Percentiles rank a stretch among this genome's conserved stretches.
Evolutionary conservation across 1,140 invertebrate species (phyloP).

Genomic region (Psilanteris sp.): DNA sequence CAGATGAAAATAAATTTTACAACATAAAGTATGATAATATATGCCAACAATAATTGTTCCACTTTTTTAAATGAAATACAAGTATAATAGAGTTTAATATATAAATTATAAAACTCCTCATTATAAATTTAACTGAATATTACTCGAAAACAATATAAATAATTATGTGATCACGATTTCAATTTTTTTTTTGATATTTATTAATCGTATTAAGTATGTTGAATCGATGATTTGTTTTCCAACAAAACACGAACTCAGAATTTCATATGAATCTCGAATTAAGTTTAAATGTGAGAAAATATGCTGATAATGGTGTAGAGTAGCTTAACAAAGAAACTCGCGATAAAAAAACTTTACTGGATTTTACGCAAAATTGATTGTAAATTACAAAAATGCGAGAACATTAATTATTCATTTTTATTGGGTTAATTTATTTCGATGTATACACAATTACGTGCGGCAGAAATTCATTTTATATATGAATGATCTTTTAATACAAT

Average conservation of each 20-base stretch:
- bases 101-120: conserved; percentile 17
- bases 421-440: no score
- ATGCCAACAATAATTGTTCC: conserved; percentile 5
- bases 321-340: no score
- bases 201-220: conserved; percentile 34
- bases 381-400: no score
- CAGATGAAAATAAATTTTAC: conserved; percentile 11
- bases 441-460: no score
- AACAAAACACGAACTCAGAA: conserved; percentile 20
- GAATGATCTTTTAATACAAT: no score
- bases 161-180: conserved; percentile 6
- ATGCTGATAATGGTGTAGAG: conserved; percentile 18
- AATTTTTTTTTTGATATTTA: not conserved
- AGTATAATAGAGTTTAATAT: conserved; percentile 27
- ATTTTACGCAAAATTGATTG: no score
- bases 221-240: conserved; percentile 37
- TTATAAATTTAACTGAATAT: conserved; percentile 25
- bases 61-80: conserved; percentile 7
- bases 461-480: no score
- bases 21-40: conserved; percentile 3
- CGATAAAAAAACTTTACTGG: no score
- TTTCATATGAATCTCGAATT: conserved; percentile 18
- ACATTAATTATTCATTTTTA: no score
- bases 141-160: conserved; percentile 8
- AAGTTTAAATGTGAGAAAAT: conserved; percentile 9